phyloP scores from a whole-genome alignment of 1,140 invertebrate genomes.

The Trichonephila clavata region DNA sequence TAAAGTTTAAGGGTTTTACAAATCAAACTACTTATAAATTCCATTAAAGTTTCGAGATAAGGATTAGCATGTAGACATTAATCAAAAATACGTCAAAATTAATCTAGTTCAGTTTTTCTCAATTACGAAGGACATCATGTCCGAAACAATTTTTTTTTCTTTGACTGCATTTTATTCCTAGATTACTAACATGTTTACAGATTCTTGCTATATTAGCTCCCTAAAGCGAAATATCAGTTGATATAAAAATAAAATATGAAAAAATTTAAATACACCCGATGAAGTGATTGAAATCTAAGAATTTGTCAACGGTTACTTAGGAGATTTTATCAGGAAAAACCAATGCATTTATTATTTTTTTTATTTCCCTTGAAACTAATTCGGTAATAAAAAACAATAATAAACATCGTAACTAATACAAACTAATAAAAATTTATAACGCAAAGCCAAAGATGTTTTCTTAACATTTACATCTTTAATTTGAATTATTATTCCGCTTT shows the following conservation, averaged over 20 bases:
- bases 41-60: not conserved
- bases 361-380: slow-evolving; percentile 13
- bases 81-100: not conserved
- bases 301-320: slow-evolving; percentile 5
- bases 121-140: not conserved
- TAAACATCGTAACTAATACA: not conserved
- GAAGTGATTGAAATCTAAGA: not conserved
- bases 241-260: not conserved
- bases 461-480: slow-evolving; percentile 1
- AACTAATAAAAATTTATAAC: not conserved
- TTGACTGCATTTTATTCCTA: not conserved
- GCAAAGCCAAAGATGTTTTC: not conserved
- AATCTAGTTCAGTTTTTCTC: not conserved
- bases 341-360: not conserved
- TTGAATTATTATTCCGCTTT: not conserved
- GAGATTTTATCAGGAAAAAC: slow-evolving; percentile 24
- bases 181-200: not conserved
- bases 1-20: not conserved
- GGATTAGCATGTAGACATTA: not conserved
- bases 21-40: not conserved
- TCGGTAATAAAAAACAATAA: not conserved
- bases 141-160: not conserved
- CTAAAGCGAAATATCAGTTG: not conserved
- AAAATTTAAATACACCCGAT: not conserved
- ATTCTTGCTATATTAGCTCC: not conserved